phyloP scores from a whole-genome alignment of 1,140 invertebrate species.

The Pogonognathellus flavescens region DNA sequence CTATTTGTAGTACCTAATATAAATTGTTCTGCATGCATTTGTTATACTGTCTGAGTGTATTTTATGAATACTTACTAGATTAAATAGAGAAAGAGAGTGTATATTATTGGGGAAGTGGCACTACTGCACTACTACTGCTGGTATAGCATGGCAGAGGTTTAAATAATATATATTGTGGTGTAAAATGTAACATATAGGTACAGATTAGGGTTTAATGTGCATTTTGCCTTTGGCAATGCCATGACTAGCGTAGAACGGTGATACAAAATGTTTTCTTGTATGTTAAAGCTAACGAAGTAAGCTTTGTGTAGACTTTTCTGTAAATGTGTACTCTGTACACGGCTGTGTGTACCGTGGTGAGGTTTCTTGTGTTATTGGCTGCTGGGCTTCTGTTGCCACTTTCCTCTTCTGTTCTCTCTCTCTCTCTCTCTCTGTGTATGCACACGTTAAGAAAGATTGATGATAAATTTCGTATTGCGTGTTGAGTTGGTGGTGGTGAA shows the following conservation, averaged over 20 bases:
- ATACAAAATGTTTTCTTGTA: too few species aligned
- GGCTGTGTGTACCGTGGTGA: too few species aligned
- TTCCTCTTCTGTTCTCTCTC: background rate
- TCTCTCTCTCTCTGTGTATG: conserved; percentile 6
- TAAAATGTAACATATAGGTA: background rate
- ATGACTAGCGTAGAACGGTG: too few species aligned
- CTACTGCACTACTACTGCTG: too few species aligned
- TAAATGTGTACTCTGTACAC: too few species aligned
- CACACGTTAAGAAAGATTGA: conserved; percentile 45
- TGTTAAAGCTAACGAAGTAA: background rate
- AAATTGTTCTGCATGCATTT: too few species aligned
- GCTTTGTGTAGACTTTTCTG: background rate
- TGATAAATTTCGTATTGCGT: conserved; percentile 45
- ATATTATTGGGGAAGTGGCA: background rate
- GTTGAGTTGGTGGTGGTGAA: background rate
- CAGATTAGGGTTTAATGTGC: background rate
- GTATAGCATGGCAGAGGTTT: background rate
- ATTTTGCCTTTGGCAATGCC: background rate
- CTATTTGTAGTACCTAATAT: too few species aligned
- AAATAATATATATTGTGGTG: too few species aligned
- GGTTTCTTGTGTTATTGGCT: too few species aligned
- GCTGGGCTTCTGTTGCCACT: background rate
- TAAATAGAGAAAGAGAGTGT: too few species aligned
- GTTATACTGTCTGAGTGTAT: too few species aligned
- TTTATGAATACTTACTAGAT: too few species aligned